These are phyloP conservation scores for Lichenostomus cassidix DNA, from an alignment of 2,113 vertebrate genomes.

Conservation along the genomic window DNA sequence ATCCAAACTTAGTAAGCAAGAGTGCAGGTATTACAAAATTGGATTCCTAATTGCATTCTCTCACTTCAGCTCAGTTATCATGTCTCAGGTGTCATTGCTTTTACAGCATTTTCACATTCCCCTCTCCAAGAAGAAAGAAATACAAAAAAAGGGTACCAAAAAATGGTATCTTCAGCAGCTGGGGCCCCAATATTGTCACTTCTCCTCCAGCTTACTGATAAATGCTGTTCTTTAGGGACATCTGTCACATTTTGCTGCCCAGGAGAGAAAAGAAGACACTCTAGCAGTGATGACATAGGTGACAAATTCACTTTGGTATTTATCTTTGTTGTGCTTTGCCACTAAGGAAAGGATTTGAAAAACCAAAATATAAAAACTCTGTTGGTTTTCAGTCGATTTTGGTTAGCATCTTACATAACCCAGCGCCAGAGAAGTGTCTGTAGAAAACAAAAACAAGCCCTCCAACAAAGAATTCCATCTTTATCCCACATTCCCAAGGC, in stretches of 20 bases:
- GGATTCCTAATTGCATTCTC: neutral
- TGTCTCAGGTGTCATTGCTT: neutral
- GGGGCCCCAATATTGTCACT: neutral
- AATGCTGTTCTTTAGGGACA: neutral
- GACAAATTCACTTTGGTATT: neutral
- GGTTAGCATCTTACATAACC: too few relatives aligned
- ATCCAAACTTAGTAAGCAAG: neutral
- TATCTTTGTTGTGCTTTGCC: neutral
- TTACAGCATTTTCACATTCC: neutral
- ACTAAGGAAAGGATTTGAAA: neutral
- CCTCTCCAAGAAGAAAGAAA: neutral
- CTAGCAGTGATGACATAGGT: neutral
- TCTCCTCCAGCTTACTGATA: neutral
- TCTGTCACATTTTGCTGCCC: neutral
- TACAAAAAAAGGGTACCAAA: too few relatives aligned
- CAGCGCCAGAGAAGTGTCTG: too few relatives aligned
- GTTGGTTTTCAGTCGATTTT: neutral
- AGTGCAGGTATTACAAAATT: neutral
- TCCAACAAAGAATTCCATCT: too few relatives aligned
- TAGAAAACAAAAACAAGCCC: too few relatives aligned
- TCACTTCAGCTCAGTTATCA: neutral
- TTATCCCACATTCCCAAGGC: too few relatives aligned
- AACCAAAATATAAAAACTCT: neutral
- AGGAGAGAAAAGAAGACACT: neutral
- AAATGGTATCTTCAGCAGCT: neutral